These are phyloP conservation scores for Hemibagrus guttatus DNA, from an alignment of 2,797 vertebrate genomes.

Conservation along the genomic window DNA sequence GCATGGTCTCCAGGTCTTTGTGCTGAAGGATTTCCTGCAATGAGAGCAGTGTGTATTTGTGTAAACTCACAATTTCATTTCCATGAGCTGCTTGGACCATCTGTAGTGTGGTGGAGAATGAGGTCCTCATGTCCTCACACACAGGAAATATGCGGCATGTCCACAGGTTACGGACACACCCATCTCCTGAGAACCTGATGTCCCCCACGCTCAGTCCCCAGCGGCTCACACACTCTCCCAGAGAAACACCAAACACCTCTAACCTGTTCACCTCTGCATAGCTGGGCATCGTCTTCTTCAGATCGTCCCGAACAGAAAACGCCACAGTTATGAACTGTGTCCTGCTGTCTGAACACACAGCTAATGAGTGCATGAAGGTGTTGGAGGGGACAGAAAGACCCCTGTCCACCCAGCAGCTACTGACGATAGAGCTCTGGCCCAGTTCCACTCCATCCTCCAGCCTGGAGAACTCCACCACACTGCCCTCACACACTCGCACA, in stretches of 20 bases:
- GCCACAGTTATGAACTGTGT: conserved; percentile 77
- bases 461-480: conserved; percentile 86
- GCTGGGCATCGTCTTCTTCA: conserved; percentile 75
- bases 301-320: conserved; percentile 79
- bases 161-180: conserved; percentile 80
- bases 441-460: conserved; percentile 77
- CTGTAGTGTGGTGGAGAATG: conserved; percentile 72
- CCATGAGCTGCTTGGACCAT: conserved; percentile 78
- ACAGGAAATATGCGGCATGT: conserved; percentile 85
- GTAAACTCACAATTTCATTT: conserved; percentile 61
- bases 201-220: conserved; percentile 77
- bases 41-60: conserved; percentile 74
- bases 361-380: conserved; percentile 85
- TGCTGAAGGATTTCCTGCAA: conserved; percentile 82
- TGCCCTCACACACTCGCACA: conserved; percentile 72
- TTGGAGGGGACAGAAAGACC: conserved; percentile 71
- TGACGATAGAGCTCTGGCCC: conserved; percentile 81
- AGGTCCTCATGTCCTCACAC: conserved; percentile 74
- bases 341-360: conserved; percentile 65
- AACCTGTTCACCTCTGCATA: conserved; percentile 69
- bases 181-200: conserved; percentile 77
- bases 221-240: conserved; percentile 73
- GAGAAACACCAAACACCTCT: conserved; percentile 72
- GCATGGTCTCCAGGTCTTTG: conserved; percentile 87
- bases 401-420: conserved; percentile 73